Evolutionary conservation across 1,140 invertebrate species (phyloP), one percentile per base, ranked within the genome.

Genomic region (Drosophila orosa): DNA sequence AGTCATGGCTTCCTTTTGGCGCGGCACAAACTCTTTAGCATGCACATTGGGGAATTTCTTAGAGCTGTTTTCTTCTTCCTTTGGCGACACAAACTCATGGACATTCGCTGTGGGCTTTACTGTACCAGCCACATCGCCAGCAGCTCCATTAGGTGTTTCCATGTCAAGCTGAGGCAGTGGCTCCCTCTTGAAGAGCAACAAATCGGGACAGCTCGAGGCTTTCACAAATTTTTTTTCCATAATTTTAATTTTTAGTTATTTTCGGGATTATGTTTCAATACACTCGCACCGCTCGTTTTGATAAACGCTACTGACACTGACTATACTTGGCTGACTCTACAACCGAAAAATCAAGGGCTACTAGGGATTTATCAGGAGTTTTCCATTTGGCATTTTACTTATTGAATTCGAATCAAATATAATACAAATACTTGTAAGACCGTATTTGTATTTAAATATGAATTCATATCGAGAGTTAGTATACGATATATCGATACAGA

Each of bases 31-130:
- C 27, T 50, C 47, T 3, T 2, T 1, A 17, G 47, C 47, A 19
- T 50, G 19, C 12, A 19, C n/a, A 19, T 50, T 50, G 5, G 17
- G 47, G 31, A 13, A 31, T 4, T 12, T 5, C 9, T 6, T 7
- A 0, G 47, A 39, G 0, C 6, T n/a, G 1, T 3, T 15, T 1
- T 15, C 17, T 3, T 25, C n/a, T 25, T 3, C 19, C 4, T 25
- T 12, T 5, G 54, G 77, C 9, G 74, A 73, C 31, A 76, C 63
- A 35, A 77, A 77, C 10, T 57, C 57, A 8, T 9, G 1, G 10
- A 74, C 74, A 37, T 62, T 61, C 6, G n/a, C 44, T 40, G 77
- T 77, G 5, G 77, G 74, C 39, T 57, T 60, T 19, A 39, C n/a
- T 15, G 22, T 6, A 19, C 29, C 17, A 2, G 2, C 4, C 1